These are phyloP conservation scores for Astropecten irregularis DNA, from an alignment of 53 echinoderm and acorn worm genomes.

Conservation along the genomic window DNA sequence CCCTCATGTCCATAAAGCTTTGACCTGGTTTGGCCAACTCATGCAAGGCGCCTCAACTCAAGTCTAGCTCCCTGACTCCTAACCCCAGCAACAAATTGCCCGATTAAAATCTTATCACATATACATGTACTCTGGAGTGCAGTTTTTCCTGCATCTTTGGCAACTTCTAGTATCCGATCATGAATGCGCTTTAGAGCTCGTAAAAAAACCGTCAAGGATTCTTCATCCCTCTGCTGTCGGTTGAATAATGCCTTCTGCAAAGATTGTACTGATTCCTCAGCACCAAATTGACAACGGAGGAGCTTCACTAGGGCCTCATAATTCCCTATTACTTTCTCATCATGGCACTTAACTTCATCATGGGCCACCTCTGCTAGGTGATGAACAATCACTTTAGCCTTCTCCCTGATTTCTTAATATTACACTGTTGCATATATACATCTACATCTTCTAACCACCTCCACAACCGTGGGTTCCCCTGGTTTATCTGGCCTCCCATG, in stretches of 20 bases:
- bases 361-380: background rate
- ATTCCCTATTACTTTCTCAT: background rate
- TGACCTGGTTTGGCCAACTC: background rate
- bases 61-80: background rate
- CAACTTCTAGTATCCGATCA: slow-evolving; percentile 9
- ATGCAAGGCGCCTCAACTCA: background rate
- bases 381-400: background rate
- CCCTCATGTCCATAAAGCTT: background rate
- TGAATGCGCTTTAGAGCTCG: slow-evolving; percentile 3
- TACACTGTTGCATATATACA: background rate
- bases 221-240: background rate
- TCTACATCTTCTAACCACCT: slow-evolving; percentile 19
- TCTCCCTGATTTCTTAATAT: background rate
- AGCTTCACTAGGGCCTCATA: background rate
- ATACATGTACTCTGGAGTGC: background rate
- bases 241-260: slow-evolving; percentile 8
- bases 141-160: background rate
- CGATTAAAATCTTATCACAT: slow-evolving; percentile 1
- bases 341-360: slow-evolving; percentile 20
- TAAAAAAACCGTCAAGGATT: background rate
- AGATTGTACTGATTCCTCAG: background rate
- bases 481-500: background rate
- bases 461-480: slow-evolving; percentile 5
- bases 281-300: slow-evolving; percentile 5
- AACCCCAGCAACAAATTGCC: background rate